Evolutionary conservation across 1,140 invertebrate species (phyloP).

Genomic region (Drosophila littoralis): DNA sequence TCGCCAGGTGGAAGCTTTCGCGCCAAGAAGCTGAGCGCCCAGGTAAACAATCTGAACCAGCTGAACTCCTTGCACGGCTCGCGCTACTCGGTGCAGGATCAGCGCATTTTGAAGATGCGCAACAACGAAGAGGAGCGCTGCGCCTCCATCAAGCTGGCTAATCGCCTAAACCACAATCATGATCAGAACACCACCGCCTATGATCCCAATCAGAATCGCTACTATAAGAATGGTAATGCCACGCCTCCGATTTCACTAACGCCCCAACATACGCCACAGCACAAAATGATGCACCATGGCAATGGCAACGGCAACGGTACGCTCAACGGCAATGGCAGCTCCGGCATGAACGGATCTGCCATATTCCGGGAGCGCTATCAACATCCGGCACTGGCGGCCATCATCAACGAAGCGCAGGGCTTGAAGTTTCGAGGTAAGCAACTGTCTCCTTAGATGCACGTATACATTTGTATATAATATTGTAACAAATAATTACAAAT

Average conservation of each 20-base stretch:
- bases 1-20: conserved; percentile 81
- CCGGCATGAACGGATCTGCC: conserved; percentile 68
- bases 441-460: background rate
- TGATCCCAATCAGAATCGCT: conserved; percentile 84
- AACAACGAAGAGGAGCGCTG: conserved; percentile 81
- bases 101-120: conserved; percentile 82
- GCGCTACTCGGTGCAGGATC: conserved; percentile 78
- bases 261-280: conserved; percentile 76
- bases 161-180: conserved; percentile 74
- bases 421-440: conserved; percentile 78
- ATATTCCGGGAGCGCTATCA: conserved; percentile 81
- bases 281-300: conserved; percentile 61
- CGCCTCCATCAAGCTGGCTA: conserved; percentile 75
- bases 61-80: conserved; percentile 75
- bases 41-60: conserved; percentile 78
- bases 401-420: conserved; percentile 81
- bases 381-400: conserved; percentile 80
- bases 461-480: background rate
- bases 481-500: background rate
- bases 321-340: conserved; percentile 59
- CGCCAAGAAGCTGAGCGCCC: conserved; percentile 70
- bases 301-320: conserved; percentile 62
- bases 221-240: conserved; percentile 78
- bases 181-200: conserved; percentile 54
- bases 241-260: conserved; percentile 72